Evolutionary conservation across 2,113 vertebrate genomes (phyloP), one percentile per base, ranked within the genome.

Genomic region (Riparia riparia): DNA sequence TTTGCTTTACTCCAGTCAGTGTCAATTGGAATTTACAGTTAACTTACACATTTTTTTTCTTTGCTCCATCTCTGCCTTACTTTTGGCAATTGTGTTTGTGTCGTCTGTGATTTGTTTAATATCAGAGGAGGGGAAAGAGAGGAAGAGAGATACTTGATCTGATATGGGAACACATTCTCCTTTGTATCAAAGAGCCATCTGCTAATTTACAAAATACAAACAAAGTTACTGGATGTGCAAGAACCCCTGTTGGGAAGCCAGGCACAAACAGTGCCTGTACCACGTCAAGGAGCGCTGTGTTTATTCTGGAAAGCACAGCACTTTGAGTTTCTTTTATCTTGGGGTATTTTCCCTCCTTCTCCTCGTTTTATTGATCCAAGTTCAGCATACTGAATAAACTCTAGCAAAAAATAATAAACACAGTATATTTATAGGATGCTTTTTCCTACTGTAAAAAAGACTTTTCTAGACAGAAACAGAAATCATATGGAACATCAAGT

Each of bases 161-260:
- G 84, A 96, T 64, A 81, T 87, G 86, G 92, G 69, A 96, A 96
- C 68, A 68, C 65, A 82, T 94, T 82, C 71, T 78, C 58, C 86
- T 93, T 83, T 93, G 76, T 96, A 97, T 96, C 97, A 97, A 96
- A 97, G 96, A 94, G 64, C 95, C 95, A 97, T 97, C 95, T 97
- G 94, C 91, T 97, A 96, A 97, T 97, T 97, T 90, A 93, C 93
- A 97, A 97, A 97, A 97, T 70, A 94, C 88, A 97, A 97, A 97
- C 92, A 97, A 96, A 96, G 91, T 96, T 91, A 85, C 81, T 95
- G 85, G 95, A 95, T 97, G 90, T 92, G 93, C 95, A 94, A 77
- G 71, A 86, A 39, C 78, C 87, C 96, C 96, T 82, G 73, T 87
- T 41, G 96, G 49, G 95, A 96, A 95, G 95, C 70, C 90, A 95